A percentile compares a stretch with the other conserved stretches of the same genome.
These are phyloP conservation scores for Apodemus agrarius DNA, from an alignment of 2,797 vertebrate species.

Conservation along the genomic window DNA sequence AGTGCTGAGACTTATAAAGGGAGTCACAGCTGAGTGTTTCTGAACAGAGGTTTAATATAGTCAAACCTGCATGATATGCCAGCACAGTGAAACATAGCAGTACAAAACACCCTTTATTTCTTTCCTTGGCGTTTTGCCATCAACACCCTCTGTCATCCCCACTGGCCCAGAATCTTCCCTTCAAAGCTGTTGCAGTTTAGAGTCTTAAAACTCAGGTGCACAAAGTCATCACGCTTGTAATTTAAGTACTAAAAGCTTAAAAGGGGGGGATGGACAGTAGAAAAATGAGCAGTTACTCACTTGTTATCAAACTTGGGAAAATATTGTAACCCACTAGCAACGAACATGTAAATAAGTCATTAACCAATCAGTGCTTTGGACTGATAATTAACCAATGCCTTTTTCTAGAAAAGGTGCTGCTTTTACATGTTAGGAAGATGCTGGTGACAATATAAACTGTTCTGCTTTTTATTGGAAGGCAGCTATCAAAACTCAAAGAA, in stretches of 20 bases:
- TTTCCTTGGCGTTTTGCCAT: conserved; percentile 71
- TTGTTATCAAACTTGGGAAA: conserved; percentile 22
- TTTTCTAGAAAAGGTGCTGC: conserved; percentile 26
- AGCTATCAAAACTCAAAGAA: conserved; percentile 8
- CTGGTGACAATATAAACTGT: conserved; percentile 7
- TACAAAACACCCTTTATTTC: conserved; percentile 63
- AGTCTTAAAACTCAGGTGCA: conserved; percentile 31
- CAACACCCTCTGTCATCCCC: background rate
- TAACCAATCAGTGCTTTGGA: background rate
- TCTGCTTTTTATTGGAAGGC: conserved; percentile 39
- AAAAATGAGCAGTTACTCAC: background rate
- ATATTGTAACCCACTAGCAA: background rate
- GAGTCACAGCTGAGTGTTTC: conserved; percentile 55
- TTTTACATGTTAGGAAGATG: background rate
- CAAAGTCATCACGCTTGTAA: background rate
- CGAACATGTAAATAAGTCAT: conserved; percentile 23
- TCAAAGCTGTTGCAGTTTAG: conserved; percentile 58
- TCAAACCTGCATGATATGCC: conserved; percentile 8
- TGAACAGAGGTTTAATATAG: conserved; percentile 37
- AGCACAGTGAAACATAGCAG: conserved; percentile 73
- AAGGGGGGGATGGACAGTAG: background rate
- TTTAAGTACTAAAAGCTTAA: background rate
- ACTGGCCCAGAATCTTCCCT: background rate
- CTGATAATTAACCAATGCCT: background rate
- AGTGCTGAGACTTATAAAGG: background rate